Percentiles rank a stretch among this genome's conserved stretches.
These are phyloP conservation scores for Hephaestus fuliginosus DNA, from an alignment of 2,797 vertebrate species.

Conservation along the genomic window DNA sequence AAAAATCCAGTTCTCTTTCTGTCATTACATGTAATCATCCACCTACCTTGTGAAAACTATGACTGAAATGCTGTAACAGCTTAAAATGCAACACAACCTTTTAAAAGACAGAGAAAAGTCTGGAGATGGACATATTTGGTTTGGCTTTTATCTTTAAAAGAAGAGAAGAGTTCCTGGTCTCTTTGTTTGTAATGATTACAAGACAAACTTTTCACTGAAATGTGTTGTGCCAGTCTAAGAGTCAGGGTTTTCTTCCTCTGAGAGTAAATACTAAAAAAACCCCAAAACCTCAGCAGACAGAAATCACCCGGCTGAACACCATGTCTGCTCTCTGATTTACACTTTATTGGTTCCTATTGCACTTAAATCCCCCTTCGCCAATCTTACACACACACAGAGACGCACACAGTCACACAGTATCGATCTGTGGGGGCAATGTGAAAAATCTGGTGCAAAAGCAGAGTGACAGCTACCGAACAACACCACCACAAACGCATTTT, in stretches of 20 bases:
- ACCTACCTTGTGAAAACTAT: background rate
- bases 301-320: slow-evolving; percentile 57
- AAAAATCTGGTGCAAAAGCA: slow-evolving; percentile 56
- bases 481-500: slow-evolving; percentile 23
- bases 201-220: slow-evolving; percentile 17
- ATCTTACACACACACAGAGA: slow-evolving; percentile 29
- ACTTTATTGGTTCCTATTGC: slow-evolving; percentile 56
- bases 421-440: slow-evolving; percentile 32
- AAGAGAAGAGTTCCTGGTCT: background rate
- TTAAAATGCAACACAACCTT: slow-evolving; percentile 23
- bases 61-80: background rate
- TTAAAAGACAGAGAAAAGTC: background rate
- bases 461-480: slow-evolving; percentile 47
- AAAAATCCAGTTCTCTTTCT: slow-evolving; percentile 11
- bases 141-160: background rate
- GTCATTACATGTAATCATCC: slow-evolving; percentile 38
- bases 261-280: slow-evolving; percentile 17
- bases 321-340: slow-evolving; percentile 62
- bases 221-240: background rate
- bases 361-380: slow-evolving; percentile 46
- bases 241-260: slow-evolving; percentile 4
- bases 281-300: slow-evolving; percentile 14
- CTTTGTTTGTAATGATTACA: slow-evolving; percentile 13
- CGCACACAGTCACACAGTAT: slow-evolving; percentile 36
- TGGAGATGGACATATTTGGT: background rate